Evolutionary conservation across 2,888 invertebrate genomes (phyloP).

Genomic region (Heliothis peltigera): DNA sequence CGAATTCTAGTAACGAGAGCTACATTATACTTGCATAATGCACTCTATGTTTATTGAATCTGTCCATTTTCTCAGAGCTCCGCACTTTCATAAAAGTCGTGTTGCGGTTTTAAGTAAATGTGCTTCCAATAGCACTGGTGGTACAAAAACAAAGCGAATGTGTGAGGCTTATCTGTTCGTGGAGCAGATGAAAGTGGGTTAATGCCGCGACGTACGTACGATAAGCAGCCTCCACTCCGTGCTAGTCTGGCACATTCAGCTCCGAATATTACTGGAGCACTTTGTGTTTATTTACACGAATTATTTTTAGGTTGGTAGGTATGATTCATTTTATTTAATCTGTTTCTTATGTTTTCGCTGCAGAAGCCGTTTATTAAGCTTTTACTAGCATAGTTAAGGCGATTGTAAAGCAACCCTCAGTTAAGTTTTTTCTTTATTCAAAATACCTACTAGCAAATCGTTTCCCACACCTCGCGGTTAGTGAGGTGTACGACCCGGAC

Average conservation of each 20-base stretch:
- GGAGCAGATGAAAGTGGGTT: slow-evolving; percentile 45
- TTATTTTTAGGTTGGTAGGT: not conserved
- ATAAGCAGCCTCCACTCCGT: slow-evolving; percentile 34
- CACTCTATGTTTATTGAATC: no score
- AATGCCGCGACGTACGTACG: slow-evolving; percentile 28
- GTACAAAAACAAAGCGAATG: slow-evolving; percentile 27
- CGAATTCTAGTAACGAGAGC: no score
- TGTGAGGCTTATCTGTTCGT: slow-evolving; percentile 41
- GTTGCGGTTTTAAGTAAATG: slow-evolving; percentile 6
- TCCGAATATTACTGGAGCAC: slow-evolving; percentile 20
- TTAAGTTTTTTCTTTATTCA: no score
- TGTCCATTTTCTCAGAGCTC: slow-evolving; percentile 1
- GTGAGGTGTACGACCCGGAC: slow-evolving; percentile 26
- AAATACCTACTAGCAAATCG: not conserved
- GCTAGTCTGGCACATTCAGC: slow-evolving; percentile 14
- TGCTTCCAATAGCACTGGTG: slow-evolving; percentile 12
- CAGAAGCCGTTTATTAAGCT: no score
- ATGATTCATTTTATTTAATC: no score
- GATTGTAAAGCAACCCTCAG: no score
- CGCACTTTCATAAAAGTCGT: not conserved
- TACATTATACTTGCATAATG: no score
- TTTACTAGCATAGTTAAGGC: no score
- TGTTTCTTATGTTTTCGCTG: no score
- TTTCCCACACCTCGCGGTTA: slow-evolving; percentile 28
- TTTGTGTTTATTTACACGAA: not conserved